Conservation (phyloP, 2,113 vertebrate genomes). For the Acanthisitta chloris region DNA sequence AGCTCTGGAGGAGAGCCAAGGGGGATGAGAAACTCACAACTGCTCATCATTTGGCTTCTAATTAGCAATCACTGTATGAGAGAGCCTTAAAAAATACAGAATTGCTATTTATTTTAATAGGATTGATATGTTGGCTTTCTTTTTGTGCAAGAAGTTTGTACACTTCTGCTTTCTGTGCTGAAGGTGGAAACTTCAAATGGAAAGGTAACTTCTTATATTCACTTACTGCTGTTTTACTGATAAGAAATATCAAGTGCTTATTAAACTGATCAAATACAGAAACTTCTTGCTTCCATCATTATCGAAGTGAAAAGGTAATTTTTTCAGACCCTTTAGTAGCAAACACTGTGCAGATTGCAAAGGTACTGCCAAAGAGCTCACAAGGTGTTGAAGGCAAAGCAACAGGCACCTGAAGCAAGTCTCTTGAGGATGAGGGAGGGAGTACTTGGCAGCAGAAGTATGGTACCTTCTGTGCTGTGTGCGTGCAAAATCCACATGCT, state of each 20-base stretch:
- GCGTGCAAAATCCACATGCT: fast-evolving
- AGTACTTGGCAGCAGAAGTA: background rate
- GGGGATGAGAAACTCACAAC: background rate
- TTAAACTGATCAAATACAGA: background rate
- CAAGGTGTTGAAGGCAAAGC: background rate
- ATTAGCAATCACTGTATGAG: background rate
- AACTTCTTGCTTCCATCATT: background rate
- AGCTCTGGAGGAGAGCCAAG: background rate
- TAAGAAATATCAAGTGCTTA: background rate
- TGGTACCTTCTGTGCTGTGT: background rate
- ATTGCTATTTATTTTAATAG: background rate
- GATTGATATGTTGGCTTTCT: background rate
- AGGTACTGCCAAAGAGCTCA: background rate
- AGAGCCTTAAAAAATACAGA: background rate
- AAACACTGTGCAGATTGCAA: background rate
- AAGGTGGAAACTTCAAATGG: background rate
- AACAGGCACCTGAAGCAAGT: background rate
- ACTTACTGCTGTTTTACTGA: background rate
- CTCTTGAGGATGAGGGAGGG: background rate
- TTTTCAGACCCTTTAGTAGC: background rate
- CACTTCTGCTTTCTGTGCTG: background rate
- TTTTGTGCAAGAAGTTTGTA: background rate
- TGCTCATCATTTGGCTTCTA: background rate
- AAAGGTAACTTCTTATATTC: background rate
- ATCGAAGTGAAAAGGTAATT: background rate